These are phyloP conservation scores for Actinia tenebrosa DNA, from an alignment of 64 coral and sea anemone species.

Conservation along the genomic window DNA sequence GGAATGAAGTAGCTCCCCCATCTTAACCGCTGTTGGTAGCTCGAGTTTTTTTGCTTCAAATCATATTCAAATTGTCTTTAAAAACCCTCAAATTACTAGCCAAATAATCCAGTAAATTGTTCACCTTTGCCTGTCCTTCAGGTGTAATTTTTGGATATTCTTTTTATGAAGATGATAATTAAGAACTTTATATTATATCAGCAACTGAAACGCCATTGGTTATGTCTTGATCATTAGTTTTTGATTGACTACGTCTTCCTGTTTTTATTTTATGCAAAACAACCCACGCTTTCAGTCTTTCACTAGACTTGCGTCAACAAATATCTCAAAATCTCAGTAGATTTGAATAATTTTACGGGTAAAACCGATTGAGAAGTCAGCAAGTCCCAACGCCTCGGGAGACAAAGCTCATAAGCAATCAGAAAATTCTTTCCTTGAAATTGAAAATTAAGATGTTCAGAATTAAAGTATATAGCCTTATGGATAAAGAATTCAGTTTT, in stretches of 20 bases:
- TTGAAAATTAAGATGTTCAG: too few species aligned
- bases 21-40: background rate
- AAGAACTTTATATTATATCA: background rate
- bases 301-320: too few species aligned
- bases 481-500: too few species aligned
- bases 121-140: background rate
- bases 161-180: background rate
- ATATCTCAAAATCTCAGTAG: too few species aligned
- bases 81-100: background rate
- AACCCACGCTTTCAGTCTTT: background rate
- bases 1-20: conserved; percentile 30
- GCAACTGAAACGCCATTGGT: background rate
- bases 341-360: too few species aligned
- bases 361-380: too few species aligned
- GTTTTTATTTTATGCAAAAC: background rate
- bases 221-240: background rate
- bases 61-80: background rate
- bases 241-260: background rate
- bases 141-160: background rate
- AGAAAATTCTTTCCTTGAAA: too few species aligned
- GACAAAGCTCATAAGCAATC: too few species aligned
- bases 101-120: background rate
- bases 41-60: background rate
- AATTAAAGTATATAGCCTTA: too few species aligned
- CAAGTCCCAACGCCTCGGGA: too few species aligned